Evolutionary conservation across 2,797 vertebrate genomes (phyloP), one percentile per base, ranked within the genome.

Genomic region (Labeo calbasu): DNA sequence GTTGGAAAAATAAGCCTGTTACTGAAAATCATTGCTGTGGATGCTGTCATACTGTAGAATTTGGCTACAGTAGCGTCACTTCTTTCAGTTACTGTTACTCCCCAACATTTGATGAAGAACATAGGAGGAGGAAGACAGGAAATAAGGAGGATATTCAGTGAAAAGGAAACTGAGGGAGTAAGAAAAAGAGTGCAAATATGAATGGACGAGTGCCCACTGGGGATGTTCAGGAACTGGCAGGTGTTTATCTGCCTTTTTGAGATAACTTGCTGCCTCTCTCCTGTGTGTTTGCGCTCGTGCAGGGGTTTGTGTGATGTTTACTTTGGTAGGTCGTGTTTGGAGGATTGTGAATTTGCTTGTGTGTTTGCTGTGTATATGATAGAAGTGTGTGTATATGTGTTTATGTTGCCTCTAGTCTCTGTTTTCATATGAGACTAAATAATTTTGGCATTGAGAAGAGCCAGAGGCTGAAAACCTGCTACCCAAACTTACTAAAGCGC

Each of bases 211-310:
- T 36, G 51, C 51, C 76, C 46, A 57, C 73, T 70, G 73, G 77
- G 71, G 77, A 40, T 77, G 65, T 84, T 50, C 71, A 70, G 82
- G 65, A 81, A 36, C 76, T 79, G 59, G 77, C 77, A 76, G 76
- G 82, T 69, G 65, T 84, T 86, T 86, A 71, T 84, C 70, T 80
- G 76, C 23, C 82, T 79, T 73, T 73, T 75, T 68, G 28, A 84
- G 75, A 83, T 81, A 81, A 81, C 69, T 68, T 59, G 36, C 61
- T 72, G 53, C 46, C 46, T 78, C 65, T 84, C 76, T 79, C 76
- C 68, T 84, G 66, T 79, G 82, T 84, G 84, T 55, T 72, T 57
- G 51, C 7, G 4, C 51, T 32, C 69, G 25, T 78, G 69, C 51
- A 55, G 40, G 57, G 40, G 75, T 46, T 28, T 80, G 50, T 80